These are phyloP conservation scores for Gastrophysa polygoni DNA, from an alignment of 2,888 invertebrate genomes.

Conservation along the genomic window DNA sequence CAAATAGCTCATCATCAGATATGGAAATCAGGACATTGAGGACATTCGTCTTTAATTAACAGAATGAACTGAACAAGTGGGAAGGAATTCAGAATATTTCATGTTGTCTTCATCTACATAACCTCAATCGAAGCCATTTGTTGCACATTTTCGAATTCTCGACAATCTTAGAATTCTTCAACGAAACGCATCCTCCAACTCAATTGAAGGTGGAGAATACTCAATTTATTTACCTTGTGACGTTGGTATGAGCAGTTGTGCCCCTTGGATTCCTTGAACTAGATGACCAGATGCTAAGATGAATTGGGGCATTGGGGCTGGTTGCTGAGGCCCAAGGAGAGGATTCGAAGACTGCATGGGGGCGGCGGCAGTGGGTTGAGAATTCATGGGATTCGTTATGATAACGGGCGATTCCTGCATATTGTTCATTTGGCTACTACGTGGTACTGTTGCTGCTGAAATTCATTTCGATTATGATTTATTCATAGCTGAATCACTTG, in stretches of 20 bases:
- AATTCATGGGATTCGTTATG: slow-evolving; percentile 38
- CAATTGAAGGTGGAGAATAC: neutral
- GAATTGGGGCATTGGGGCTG: slow-evolving; percentile 86
- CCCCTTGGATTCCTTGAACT: slow-evolving; percentile 91
- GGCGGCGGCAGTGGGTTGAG: slow-evolving; percentile 39
- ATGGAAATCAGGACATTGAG: too few species aligned
- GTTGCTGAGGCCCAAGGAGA: slow-evolving; percentile 64
- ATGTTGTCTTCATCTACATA: too few species aligned
- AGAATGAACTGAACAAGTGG: too few species aligned
- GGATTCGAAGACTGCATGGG: slow-evolving; percentile 59
- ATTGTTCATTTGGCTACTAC: slow-evolving; percentile 41
- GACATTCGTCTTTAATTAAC: too few species aligned
- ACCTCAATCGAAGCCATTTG: too few species aligned
- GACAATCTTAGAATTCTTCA: too few species aligned
- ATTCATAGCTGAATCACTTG: too few species aligned
- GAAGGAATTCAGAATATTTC: too few species aligned
- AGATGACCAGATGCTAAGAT: slow-evolving; percentile 90
- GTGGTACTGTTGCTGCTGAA: slow-evolving; percentile 45
- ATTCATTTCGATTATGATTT: neutral
- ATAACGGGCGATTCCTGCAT: slow-evolving; percentile 43
- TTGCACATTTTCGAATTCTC: too few species aligned
- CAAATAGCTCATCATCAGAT: too few species aligned
- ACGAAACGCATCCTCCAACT: too few species aligned
- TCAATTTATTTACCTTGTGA: slow-evolving; percentile 62
- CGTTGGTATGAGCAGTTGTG: slow-evolving; percentile 93